Conservation (phyloP, 2,113 vertebrate genomes). For the Clarias macrocephalus region DNA sequence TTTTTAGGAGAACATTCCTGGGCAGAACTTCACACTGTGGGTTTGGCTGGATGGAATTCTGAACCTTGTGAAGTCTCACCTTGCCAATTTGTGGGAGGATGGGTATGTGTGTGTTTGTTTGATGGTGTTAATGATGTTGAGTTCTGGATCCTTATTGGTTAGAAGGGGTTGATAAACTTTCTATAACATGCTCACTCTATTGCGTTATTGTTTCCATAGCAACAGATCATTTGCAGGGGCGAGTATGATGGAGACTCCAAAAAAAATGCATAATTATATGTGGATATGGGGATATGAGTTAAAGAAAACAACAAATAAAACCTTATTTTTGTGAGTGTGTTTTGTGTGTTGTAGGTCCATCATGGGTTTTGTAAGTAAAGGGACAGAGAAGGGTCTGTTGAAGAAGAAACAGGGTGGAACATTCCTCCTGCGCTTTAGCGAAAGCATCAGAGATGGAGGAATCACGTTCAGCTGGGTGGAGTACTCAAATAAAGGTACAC, state of each 20-base stretch:
- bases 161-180: too few relatives aligned
- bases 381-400: constrained; percentile 78
- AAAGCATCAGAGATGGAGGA: constrained; percentile 77
- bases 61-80: constrained; percentile 80
- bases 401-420: constrained; percentile 80
- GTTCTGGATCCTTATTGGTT: too few relatives aligned
- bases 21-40: constrained; percentile 81
- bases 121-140: background rate
- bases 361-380: constrained; percentile 89
- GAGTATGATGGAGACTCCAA: too few relatives aligned
- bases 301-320: background rate
- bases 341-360: constrained; percentile 72
- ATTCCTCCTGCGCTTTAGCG: constrained; percentile 91
- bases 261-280: too few relatives aligned
- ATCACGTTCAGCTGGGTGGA: constrained; percentile 96
- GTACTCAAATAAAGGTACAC: constrained; percentile 54
- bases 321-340: background rate
- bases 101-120: constrained; percentile 67
- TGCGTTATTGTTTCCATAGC: background rate
- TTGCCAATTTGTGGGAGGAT: constrained; percentile 85
- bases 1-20: constrained; percentile 70
- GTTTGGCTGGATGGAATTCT: constrained; percentile 90
- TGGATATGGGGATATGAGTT: background rate
- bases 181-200: too few relatives aligned
- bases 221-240: background rate